phyloP scores from a whole-genome alignment of 2,888 invertebrate genomes.

The Penaeus monodon region DNA sequence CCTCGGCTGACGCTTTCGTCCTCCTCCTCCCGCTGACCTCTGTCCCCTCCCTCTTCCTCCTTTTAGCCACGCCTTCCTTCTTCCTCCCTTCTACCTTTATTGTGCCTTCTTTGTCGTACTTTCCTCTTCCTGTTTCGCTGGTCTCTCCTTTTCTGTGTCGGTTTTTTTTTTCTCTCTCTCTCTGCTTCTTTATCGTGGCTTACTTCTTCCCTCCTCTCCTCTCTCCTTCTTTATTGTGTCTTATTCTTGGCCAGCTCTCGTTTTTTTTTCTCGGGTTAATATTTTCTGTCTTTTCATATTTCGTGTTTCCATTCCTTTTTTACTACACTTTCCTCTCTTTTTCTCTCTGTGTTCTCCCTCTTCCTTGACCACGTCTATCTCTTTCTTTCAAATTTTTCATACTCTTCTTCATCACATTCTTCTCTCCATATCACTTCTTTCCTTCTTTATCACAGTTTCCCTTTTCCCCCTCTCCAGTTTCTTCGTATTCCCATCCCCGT shows the following conservation, averaged over 20 bases:
- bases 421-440: not conserved
- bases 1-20: not conserved
- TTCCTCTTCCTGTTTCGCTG: not conserved
- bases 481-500: not conserved
- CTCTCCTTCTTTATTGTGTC: not conserved
- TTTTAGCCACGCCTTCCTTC: not conserved
- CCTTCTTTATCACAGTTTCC: not conserved
- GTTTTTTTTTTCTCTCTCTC: not conserved
- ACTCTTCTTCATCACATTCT: no score
- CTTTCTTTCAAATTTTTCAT: not conserved
- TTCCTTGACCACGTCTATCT: no score
- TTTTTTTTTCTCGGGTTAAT: no score
- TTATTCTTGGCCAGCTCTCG: no score
- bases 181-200: not conserved
- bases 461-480: not conserved
- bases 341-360: no score
- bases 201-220: not conserved
- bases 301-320: no score
- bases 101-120: no score
- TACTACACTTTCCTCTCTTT: no score
- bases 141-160: not conserved
- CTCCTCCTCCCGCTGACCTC: constrained; percentile 5
- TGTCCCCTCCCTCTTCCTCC: not conserved
- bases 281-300: no score
- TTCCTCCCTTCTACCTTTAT: not conserved